phyloP scores from a whole-genome alignment of 2,888 invertebrate species.

The Mamestra brassicae region DNA sequence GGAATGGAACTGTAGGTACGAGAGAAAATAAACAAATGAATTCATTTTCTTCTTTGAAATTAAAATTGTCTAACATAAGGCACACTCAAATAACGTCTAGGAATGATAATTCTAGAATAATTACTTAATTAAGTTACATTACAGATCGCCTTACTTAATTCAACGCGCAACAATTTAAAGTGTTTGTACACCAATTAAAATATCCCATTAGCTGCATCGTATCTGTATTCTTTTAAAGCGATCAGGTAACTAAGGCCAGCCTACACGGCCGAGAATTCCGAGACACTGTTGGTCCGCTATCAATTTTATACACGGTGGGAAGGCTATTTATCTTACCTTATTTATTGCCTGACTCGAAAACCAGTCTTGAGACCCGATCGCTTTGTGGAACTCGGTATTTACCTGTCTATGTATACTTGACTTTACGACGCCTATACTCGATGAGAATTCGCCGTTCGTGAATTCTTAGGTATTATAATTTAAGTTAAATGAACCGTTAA shows the following conservation, averaged over 20 bases:
- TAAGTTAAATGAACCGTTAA: slow-evolving; percentile 77
- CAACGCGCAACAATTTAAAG: slow-evolving; percentile 56
- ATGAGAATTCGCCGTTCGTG: slow-evolving; percentile 69
- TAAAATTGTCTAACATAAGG: background rate
- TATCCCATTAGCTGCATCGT: slow-evolving; percentile 77
- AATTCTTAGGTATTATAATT: slow-evolving; percentile 71
- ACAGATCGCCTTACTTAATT: slow-evolving; percentile 46
- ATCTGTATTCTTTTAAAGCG: slow-evolving; percentile 76
- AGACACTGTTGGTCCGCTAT: slow-evolving; percentile 85
- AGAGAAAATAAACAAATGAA: slow-evolving; percentile 5
- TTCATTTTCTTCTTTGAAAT: slow-evolving; percentile 4
- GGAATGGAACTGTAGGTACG: background rate
- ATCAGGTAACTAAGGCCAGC: slow-evolving; percentile 77
- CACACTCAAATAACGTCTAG: slow-evolving; percentile 9
- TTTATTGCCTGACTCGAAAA: slow-evolving; percentile 89
- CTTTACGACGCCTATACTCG: slow-evolving; percentile 71
- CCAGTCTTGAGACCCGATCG: slow-evolving; percentile 84
- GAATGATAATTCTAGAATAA: slow-evolving; percentile 32
- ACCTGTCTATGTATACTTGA: slow-evolving; percentile 79
- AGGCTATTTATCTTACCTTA: slow-evolving; percentile 90
- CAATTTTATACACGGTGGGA: slow-evolving; percentile 89
- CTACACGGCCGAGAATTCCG: slow-evolving; percentile 83
- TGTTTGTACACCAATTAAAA: slow-evolving; percentile 74
- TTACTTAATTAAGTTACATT: slow-evolving; percentile 51
- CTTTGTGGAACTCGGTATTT: slow-evolving; percentile 79